These are phyloP conservation scores for Anadara kagoshimensis DNA, from an alignment of 1,140 invertebrate genomes.

Conservation along the genomic window DNA sequence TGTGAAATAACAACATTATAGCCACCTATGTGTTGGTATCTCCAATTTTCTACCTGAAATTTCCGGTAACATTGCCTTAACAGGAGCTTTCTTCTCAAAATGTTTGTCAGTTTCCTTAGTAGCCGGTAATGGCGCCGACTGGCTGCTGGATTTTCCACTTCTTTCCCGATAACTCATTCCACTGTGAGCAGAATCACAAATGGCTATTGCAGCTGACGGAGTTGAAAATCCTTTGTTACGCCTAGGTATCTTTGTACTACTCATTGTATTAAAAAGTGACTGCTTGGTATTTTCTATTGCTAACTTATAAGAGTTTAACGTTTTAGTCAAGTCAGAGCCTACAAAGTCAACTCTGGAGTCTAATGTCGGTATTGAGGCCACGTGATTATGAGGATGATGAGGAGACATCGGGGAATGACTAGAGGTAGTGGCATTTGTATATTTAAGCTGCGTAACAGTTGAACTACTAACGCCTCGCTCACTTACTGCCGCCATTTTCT, in stretches of 20 bases:
- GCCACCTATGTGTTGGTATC: conserved; percentile 45
- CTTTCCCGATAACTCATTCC: conserved; percentile 1
- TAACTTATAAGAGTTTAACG: conserved; percentile 39
- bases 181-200: conserved; percentile 32
- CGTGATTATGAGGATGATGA: no score
- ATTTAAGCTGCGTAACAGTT: conserved; percentile 13
- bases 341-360: neutral
- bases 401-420: no score
- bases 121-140: conserved; percentile 8
- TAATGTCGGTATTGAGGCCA: neutral
- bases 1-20: conserved; percentile 18
- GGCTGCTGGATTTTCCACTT: conserved; percentile 1
- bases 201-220: conserved; percentile 36
- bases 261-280: conserved; percentile 44
- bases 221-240: conserved; percentile 34
- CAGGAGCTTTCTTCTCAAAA: conserved; percentile 5
- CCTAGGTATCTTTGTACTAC: conserved; percentile 46
- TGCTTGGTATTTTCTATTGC: conserved; percentile 47
- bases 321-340: conserved; percentile 42
- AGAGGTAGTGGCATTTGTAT: neutral
- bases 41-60: conserved; percentile 54
- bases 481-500: neutral
- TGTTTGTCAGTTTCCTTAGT: conserved; percentile 27
- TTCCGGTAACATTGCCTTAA: conserved; percentile 46
- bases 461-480: neutral